These are phyloP conservation scores for Microtus oregoni DNA, from an alignment of 2,113 vertebrate genomes.

Conservation along the genomic window DNA sequence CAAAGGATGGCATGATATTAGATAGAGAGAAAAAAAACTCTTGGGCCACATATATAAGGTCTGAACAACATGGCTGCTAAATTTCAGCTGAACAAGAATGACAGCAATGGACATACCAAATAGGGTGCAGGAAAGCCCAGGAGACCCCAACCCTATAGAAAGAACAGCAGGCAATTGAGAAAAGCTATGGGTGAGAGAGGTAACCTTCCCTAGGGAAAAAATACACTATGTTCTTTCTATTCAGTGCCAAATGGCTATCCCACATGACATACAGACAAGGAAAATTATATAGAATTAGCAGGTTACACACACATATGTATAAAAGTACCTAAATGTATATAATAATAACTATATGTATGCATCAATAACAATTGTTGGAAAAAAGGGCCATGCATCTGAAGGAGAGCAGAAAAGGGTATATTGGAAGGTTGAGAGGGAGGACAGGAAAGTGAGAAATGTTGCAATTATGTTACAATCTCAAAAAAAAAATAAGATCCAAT, in stretches of 20 bases:
- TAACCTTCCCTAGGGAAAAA: not conserved
- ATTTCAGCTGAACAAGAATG: not conserved
- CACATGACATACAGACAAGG: not conserved
- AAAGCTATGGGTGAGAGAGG: not conserved
- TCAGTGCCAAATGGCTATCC: not conserved
- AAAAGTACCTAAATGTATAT: too few species aligned
- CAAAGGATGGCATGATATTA: not conserved
- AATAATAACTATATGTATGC: too few species aligned
- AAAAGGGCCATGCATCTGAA: not conserved
- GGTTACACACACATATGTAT: too few species aligned
- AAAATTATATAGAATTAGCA: not conserved
- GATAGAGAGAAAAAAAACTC: not conserved
- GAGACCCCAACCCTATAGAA: not conserved
- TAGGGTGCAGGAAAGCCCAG: not conserved
- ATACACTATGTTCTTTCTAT: not conserved
- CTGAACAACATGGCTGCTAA: not conserved
- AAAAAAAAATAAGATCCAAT: not conserved
- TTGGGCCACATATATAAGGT: not conserved
- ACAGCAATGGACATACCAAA: not conserved
- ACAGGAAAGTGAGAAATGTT: not conserved
- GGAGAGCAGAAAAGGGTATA: not conserved
- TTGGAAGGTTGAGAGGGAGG: not conserved
- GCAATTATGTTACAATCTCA: not conserved
- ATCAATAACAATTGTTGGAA: too few species aligned
- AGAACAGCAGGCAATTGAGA: not conserved